Percentiles rank a stretch among this genome's conserved stretches.
phyloP scores from a whole-genome alignment of 2,113 vertebrate genomes.

The Zosterops japonicus region DNA sequence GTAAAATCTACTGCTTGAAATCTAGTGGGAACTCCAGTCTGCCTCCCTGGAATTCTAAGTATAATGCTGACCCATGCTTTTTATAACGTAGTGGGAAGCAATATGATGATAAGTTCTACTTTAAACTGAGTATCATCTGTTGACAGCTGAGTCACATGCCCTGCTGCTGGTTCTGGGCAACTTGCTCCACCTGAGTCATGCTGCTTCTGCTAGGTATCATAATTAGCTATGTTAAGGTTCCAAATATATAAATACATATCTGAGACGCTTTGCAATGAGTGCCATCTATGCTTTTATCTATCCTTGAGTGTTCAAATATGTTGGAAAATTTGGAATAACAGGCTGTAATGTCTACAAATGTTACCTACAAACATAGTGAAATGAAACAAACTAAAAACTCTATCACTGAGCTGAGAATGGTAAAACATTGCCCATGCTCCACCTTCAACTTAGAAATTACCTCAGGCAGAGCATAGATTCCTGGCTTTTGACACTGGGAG shows the following conservation, averaged over 20 bases:
- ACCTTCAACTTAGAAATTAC: background rate
- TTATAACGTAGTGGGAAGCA: background rate
- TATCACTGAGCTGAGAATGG: background rate
- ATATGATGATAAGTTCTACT: background rate
- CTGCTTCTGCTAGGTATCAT: background rate
- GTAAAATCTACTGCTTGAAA: background rate
- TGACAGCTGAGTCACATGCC: background rate
- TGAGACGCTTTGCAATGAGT: background rate
- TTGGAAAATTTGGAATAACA: constrained; percentile 6
- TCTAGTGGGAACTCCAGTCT: background rate
- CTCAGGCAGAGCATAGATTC: background rate
- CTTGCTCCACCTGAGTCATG: background rate
- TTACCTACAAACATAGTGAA: background rate
- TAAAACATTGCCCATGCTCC: background rate
- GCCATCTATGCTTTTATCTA: background rate
- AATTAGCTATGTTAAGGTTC: background rate
- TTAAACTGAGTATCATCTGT: background rate
- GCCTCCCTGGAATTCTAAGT: background rate
- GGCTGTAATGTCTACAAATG: background rate
- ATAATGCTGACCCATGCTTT: background rate
- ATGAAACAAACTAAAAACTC: background rate
- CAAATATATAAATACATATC: background rate
- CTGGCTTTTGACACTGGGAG: background rate
- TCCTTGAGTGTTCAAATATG: background rate
- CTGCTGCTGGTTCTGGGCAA: background rate